These are phyloP conservation scores for Cinara cedri DNA, from an alignment of 2,888 invertebrate genomes.

Conservation along the genomic window DNA sequence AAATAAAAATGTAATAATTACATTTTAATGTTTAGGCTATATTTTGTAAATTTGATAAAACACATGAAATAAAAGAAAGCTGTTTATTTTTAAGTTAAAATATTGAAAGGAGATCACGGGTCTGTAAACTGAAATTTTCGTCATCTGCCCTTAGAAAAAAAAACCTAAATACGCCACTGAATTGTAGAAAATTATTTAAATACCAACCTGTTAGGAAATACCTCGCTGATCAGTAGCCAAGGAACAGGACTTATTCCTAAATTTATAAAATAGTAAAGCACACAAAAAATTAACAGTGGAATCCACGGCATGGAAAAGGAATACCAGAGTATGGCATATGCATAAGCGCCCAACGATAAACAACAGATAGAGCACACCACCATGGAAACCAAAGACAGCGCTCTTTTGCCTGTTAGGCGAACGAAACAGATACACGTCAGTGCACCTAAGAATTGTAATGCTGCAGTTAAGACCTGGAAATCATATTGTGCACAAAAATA, in stretches of 20 bases:
- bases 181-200: too few relatives aligned
- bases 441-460: conserved; percentile 59
- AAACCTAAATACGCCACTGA: too few relatives aligned
- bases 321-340: conserved; percentile 60
- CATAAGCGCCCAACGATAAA: conserved; percentile 65
- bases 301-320: conserved; percentile 63
- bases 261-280: conserved; percentile 64
- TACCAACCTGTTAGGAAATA: conserved; percentile 68
- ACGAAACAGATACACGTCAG: conserved; percentile 59
- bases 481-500: background rate
- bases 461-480: conserved; percentile 60
- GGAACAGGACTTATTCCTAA: conserved; percentile 64
- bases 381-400: conserved; percentile 64
- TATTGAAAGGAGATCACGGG: too few relatives aligned
- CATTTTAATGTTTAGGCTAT: too few relatives aligned
- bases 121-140: too few relatives aligned
- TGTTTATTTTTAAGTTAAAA: too few relatives aligned
- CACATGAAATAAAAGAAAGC: too few relatives aligned
- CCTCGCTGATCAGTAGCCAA: conserved; percentile 68
- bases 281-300: conserved; percentile 65
- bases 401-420: conserved; percentile 62
- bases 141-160: too few relatives aligned
- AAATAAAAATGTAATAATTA: too few relatives aligned
- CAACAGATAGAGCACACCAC: conserved; percentile 64
- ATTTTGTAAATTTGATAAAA: too few relatives aligned